Evolutionary conservation across 1,140 invertebrate species (phyloP).

Genomic region (Leptinotarsa lineolata): DNA sequence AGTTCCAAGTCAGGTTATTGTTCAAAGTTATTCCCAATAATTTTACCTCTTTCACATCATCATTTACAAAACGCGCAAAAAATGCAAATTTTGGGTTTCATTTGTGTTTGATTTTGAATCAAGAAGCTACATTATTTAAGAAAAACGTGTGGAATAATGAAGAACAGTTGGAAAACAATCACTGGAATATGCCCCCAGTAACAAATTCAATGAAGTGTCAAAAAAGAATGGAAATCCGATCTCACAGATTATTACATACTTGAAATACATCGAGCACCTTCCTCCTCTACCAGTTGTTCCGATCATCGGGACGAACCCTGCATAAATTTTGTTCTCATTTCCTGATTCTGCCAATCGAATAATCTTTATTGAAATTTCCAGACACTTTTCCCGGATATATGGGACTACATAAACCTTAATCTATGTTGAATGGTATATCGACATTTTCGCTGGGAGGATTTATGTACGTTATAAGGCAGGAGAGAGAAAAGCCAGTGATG

Average conservation of each 20-base stretch:
- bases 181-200: too few relatives aligned
- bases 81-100: too few relatives aligned
- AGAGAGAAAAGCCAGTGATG: slow-evolving; percentile 26
- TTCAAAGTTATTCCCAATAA: too few relatives aligned
- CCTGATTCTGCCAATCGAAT: slow-evolving; percentile 26
- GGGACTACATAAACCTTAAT: slow-evolving; percentile 31
- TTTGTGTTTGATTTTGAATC: too few relatives aligned
- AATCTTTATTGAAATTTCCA: slow-evolving; percentile 32
- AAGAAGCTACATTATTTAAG: too few relatives aligned
- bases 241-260: not conserved
- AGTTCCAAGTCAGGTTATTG: too few relatives aligned
- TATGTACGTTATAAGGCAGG: slow-evolving; percentile 19
- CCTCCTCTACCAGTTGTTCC: slow-evolving; percentile 12
- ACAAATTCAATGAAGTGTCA: too few relatives aligned
- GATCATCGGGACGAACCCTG: not conserved
- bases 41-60: too few relatives aligned
- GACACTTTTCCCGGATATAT: slow-evolving; percentile 29
- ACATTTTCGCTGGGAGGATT: slow-evolving; percentile 24
- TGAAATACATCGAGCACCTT: not conserved
- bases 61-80: too few relatives aligned
- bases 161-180: too few relatives aligned
- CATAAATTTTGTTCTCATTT: slow-evolving; percentile 27
- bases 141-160: too few relatives aligned
- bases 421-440: slow-evolving; percentile 31
- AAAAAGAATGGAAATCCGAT: too few relatives aligned